These are phyloP conservation scores for Anisognathus igniventris DNA, from an alignment of 2,797 vertebrate genomes.

Conservation along the genomic window DNA sequence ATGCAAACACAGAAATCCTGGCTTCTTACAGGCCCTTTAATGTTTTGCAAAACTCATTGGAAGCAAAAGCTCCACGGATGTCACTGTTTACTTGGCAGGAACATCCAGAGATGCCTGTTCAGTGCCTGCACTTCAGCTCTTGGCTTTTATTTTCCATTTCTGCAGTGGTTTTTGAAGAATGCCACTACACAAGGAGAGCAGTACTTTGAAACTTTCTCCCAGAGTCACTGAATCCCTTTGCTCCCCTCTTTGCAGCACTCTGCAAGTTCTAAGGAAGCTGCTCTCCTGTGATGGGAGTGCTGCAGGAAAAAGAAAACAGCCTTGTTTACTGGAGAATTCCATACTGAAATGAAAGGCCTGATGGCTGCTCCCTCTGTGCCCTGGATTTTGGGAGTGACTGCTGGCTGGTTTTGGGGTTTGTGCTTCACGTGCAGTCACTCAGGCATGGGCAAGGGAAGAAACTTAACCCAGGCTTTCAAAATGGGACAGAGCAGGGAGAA, in stretches of 20 bases:
- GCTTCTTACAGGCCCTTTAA: neutral
- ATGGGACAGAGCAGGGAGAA: neutral
- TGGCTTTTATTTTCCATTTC: neutral
- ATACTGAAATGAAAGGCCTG: neutral
- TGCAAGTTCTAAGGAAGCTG: neutral
- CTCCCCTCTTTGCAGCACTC: neutral
- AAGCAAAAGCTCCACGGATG: neutral
- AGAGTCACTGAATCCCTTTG: neutral
- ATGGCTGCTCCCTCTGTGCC: neutral
- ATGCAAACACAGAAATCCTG: neutral
- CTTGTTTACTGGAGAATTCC: neutral
- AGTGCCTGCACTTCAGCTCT: neutral
- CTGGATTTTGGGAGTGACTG: neutral
- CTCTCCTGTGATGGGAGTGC: neutral
- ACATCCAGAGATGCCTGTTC: neutral
- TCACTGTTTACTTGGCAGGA: neutral
- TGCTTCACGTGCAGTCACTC: neutral
- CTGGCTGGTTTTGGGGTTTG: neutral
- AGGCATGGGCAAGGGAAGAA: neutral
- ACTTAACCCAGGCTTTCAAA: neutral
- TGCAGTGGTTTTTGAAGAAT: neutral
- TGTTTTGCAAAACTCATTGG: neutral
- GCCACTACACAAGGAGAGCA: neutral
- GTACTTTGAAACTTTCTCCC: neutral
- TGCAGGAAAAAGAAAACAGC: neutral